A percentile compares a stretch with the other conserved stretches of the same genome.
Conservation (phyloP, 2,888 invertebrate genomes). For the Aphrophora alni region DNA sequence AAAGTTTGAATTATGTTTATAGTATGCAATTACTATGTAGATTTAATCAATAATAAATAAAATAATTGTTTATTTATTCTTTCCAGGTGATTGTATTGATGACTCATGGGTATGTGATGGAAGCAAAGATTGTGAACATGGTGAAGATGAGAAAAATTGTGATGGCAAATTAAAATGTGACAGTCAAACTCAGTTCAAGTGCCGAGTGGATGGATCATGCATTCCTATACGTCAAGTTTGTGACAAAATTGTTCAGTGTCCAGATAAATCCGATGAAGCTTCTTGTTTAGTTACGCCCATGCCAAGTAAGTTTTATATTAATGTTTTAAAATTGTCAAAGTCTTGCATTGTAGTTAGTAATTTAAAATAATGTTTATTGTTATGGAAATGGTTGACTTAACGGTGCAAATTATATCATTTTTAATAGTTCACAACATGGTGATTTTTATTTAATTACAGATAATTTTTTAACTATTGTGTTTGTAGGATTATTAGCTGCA, state of each 20-base stretch:
- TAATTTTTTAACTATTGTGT: no score
- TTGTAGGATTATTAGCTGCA: no score
- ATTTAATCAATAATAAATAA: no score
- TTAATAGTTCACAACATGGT: no score
- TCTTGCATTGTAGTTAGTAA: no score
- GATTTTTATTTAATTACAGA: no score
- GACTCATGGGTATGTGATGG: slow-evolving; percentile 69
- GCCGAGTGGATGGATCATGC: slow-evolving; percentile 69
- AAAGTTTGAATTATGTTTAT: no score
- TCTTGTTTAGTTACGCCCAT: slow-evolving; percentile 39
- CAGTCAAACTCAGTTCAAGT: slow-evolving; percentile 61
- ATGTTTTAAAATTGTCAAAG: background rate
- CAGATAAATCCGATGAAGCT: slow-evolving; percentile 63
- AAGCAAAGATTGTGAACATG: slow-evolving; percentile 63
- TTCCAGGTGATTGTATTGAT: slow-evolving; percentile 64
- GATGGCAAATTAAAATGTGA: slow-evolving; percentile 50
- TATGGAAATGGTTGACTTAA: no score
- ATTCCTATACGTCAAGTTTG: slow-evolving; percentile 62
- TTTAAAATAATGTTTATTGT: no score
- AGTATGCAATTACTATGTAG: no score
- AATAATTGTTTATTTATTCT: no score
- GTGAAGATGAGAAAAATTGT: slow-evolving; percentile 69
- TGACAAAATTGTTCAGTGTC: slow-evolving; percentile 63
- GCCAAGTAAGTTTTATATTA: slow-evolving; percentile 21
- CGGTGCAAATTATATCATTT: no score